Evolutionary conservation across 2,797 vertebrate genomes (phyloP).

Genomic region (Synaphobranchus kaupii): DNA sequence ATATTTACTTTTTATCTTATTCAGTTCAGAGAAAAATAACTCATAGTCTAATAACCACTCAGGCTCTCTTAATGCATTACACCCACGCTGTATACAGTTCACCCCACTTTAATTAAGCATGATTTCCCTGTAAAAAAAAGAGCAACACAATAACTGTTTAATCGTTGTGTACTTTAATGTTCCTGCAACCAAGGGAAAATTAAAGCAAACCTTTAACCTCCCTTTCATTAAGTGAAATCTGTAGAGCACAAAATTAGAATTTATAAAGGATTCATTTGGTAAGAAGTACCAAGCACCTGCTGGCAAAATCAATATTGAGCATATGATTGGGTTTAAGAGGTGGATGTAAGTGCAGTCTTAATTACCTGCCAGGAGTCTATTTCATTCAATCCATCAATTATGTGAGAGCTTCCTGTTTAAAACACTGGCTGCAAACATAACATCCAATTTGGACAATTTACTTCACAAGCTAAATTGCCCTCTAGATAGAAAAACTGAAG

Average conservation of each 20-base stretch:
- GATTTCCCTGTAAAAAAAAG: not conserved
- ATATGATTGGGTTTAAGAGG: not conserved
- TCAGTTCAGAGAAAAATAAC: not conserved
- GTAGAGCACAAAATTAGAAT: not conserved
- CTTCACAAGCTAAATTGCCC: not conserved
- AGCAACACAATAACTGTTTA: not conserved
- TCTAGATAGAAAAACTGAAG: not conserved
- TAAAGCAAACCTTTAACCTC: slow-evolving; percentile 5
- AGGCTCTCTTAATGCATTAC: not conserved
- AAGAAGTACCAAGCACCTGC: not conserved
- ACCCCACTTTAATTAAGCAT: slow-evolving; percentile 15
- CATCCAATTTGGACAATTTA: not conserved
- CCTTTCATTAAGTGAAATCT: not conserved
- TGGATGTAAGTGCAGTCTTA: slow-evolving; percentile 1
- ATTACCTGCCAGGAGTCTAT: not conserved
- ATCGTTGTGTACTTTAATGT: not conserved
- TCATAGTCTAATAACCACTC: not conserved
- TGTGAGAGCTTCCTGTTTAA: not conserved
- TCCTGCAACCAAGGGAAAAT: not conserved
- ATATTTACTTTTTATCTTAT: slow-evolving; percentile 23
- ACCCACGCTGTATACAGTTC: not conserved
- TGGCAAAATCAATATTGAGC: slow-evolving; percentile 12
- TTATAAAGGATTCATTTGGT: not conserved
- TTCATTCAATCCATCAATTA: not conserved
- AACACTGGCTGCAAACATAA: not conserved